Base-by-base conservation (phyloP, 2,113 vertebrate genomes). In the mouse (Mus musculus) region DNA sequence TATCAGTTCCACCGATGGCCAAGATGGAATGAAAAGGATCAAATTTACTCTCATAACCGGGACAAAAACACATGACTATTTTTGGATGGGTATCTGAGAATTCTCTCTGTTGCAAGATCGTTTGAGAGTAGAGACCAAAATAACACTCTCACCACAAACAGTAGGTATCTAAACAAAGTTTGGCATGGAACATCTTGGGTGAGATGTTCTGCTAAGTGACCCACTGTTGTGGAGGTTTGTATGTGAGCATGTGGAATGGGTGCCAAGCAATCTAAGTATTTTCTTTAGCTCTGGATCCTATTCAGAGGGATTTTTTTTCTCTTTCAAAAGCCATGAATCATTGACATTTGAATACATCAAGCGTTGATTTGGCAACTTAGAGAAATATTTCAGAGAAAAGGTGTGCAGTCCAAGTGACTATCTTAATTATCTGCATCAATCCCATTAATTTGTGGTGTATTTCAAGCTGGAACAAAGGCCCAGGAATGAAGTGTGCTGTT, bases 401-500 rank as follows among this genome's bases (percentile, higher is more conserved):
- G 63, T 39, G 36, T 56, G 28, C 56, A 42, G 77, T 86, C 95
- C 92, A 95, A 96, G 95, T 69, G 81, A 94, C 92, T 95, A 24
- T 93, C 94, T 96, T 96, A 92, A 97, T 97, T 91, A 96, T 80
- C 73, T 96, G 72, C 73, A 97, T 59, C 88, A 85, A 76, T 46
- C 92, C 96, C 97, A 95, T 97, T 97, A 97, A 97, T 96, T 72
- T 96, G 97, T 89, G 97, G 95, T 93, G 1, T 22, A 95, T 93
- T 96, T 97, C 97, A 98, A 96, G 97, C 95, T 88, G 93, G 97
- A 97, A 97, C 97, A 96, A 96, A 97, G 95, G 73, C 86, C 92
- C 61, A 81, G 90, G 90, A 96, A 97, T 96, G 97, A 96, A 56
- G 75, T 49, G 69, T 11, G 36, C 72, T 89, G 85, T 80, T 96